A percentile compares a stretch with the other conserved stretches of the same genome.
These are phyloP conservation scores for Mormyrus iriodes DNA, from an alignment of 2,113 vertebrate species.

Conservation along the genomic window DNA sequence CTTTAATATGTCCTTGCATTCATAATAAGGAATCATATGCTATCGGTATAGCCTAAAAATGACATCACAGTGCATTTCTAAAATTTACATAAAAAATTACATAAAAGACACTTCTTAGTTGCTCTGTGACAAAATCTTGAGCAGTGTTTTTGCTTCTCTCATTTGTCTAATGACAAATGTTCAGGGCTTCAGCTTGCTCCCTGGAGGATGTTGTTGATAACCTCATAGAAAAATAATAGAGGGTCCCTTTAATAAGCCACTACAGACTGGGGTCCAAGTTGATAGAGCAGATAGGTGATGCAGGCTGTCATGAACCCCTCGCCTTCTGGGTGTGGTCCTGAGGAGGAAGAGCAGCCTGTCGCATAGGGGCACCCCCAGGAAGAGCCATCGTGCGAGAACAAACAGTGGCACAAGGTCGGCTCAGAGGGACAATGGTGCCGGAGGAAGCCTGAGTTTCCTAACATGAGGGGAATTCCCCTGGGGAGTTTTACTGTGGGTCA, in stretches of 20 bases:
- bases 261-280: neutral
- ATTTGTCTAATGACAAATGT: neutral
- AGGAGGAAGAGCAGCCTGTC: neutral
- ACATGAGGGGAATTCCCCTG: slow-evolving; percentile 18
- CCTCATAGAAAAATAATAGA: neutral
- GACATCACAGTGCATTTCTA: neutral
- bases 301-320: neutral
- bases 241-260: neutral
- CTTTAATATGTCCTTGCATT: neutral
- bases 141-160: neutral
- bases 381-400: slow-evolving; percentile 22
- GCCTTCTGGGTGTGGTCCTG: slow-evolving; percentile 38
- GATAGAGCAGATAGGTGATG: neutral
- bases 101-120: no score
- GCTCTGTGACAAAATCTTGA: no score
- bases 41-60: neutral
- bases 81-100: neutral
- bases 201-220: neutral
- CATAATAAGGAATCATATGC: neutral
- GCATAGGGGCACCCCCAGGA: slow-evolving; percentile 13
- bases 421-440: slow-evolving; percentile 23
- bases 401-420: slow-evolving; percentile 17
- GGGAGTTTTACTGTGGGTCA: slow-evolving; percentile 16
- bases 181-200: neutral
- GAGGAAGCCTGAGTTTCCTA: slow-evolving; percentile 25